These are phyloP conservation scores for Trissonchulus sp. DNA, from an alignment of 2,888 invertebrate species.

Conservation along the genomic window DNA sequence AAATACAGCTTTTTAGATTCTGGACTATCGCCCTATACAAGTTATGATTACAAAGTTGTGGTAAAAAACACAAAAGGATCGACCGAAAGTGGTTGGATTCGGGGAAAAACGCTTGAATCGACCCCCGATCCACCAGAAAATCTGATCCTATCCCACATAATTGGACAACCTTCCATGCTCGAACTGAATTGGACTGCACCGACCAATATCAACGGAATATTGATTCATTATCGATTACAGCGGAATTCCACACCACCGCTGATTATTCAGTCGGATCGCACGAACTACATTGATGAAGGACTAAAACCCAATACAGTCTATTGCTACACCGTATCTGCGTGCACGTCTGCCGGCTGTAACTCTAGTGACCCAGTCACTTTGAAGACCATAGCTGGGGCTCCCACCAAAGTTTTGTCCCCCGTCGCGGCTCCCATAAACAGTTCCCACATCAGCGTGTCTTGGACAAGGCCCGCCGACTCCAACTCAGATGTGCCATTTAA, in stretches of 20 bases:
- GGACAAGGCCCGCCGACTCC: not conserved
- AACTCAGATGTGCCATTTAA: not conserved
- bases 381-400: not conserved
- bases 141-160: not conserved
- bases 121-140: not conserved
- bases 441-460: not conserved
- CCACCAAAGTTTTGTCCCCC: slow-evolving; percentile 9
- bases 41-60: slow-evolving; percentile 16
- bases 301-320: not conserved
- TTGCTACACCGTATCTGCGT: not conserved
- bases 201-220: not conserved
- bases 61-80: slow-evolving; percentile 12
- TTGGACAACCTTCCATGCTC: not conserved
- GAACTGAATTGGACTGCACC: not conserved
- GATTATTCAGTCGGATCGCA: not conserved
- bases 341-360: slow-evolving; percentile 17
- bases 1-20: not conserved
- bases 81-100: slow-evolving; percentile 16
- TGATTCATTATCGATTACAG: not conserved
- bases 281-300: not conserved
- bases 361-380: not conserved
- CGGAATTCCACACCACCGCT: slow-evolving; percentile 8
- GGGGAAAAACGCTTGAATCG: not conserved
- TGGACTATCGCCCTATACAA: slow-evolving; percentile 1
- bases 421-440: not conserved